Evolutionary conservation across 2,797 vertebrate genomes (phyloP).

Genomic region (Tympanoctomys barrerae): DNA sequence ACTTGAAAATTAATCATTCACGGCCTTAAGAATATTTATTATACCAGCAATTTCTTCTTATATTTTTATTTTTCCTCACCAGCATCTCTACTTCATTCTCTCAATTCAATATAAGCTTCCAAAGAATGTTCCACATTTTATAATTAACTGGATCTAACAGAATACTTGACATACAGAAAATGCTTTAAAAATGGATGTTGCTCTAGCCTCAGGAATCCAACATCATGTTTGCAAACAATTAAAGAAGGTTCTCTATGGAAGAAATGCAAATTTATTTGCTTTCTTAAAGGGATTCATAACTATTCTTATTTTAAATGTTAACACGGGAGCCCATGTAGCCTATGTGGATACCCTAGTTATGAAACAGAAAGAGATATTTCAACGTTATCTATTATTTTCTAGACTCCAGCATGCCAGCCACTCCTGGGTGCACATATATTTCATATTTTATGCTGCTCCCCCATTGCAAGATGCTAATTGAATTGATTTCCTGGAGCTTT

Average conservation of each 20-base stretch:
- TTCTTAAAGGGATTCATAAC: slow-evolving; percentile 70
- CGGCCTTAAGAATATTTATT: not conserved
- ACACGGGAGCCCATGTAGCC: not conserved
- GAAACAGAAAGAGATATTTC: slow-evolving; percentile 49
- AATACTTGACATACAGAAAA: slow-evolving; percentile 14
- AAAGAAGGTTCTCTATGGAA: slow-evolving; percentile 41
- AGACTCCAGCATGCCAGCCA: slow-evolving; percentile 36
- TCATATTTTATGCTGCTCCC: slow-evolving; percentile 51
- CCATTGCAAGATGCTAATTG: slow-evolving; percentile 70
- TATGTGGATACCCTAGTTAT: slow-evolving; percentile 9
- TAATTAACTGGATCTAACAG: slow-evolving; percentile 39
- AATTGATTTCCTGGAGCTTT: slow-evolving; percentile 56
- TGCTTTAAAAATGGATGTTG: slow-evolving; percentile 32
- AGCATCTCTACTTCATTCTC: not conserved
- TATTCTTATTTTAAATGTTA: slow-evolving; percentile 63
- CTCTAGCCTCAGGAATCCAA: slow-evolving; percentile 52
- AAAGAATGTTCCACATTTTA: not conserved
- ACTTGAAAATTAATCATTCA: slow-evolving; percentile 30
- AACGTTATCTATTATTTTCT: slow-evolving; percentile 44
- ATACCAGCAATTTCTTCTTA: not conserved
- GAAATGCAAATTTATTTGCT: not conserved
- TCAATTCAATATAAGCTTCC: not conserved
- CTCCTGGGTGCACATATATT: slow-evolving; percentile 53
- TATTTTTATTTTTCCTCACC: slow-evolving; percentile 35
- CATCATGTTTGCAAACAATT: slow-evolving; percentile 27